Evolutionary conservation across 1,140 invertebrate species (phyloP).

Genomic region (Palaemon carinicauda): DNA sequence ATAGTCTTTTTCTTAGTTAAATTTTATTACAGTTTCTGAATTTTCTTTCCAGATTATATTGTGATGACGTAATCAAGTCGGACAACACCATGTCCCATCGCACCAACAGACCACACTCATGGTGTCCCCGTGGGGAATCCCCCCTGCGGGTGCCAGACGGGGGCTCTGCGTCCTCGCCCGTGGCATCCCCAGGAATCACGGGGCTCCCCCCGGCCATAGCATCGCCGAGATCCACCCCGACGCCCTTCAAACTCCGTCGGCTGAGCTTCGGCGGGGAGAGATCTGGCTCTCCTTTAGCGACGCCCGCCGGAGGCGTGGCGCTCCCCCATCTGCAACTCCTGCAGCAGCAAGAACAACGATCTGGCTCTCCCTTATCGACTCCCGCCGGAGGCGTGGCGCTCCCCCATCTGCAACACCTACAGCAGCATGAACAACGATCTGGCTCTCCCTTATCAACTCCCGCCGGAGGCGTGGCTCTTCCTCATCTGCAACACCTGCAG

Average conservation of each 20-base stretch:
- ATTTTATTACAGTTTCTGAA: too few relatives aligned
- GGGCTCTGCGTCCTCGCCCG: constrained; percentile 19
- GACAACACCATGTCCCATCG: constrained; percentile 21
- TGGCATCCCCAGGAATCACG: constrained; percentile 40
- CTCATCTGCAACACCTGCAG: constrained; percentile 30
- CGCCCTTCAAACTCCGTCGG: constrained; percentile 49
- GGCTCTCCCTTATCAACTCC: constrained; percentile 22
- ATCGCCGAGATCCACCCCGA: constrained; percentile 46
- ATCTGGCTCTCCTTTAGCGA: constrained; percentile 11
- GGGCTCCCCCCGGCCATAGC: constrained; percentile 44
- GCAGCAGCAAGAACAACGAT: constrained; percentile 9
- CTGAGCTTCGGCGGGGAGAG: constrained; percentile 36
- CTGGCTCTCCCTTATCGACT: constrained; percentile 17
- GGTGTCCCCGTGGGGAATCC: constrained; percentile 50
- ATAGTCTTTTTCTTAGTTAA: too few relatives aligned
- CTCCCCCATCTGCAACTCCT: constrained; percentile 26
- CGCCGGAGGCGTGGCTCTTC: constrained; percentile 12
- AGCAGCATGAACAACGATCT: constrained; percentile 5
- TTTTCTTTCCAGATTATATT: background rate
- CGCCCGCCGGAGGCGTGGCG: constrained; percentile 25
- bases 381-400: constrained; percentile 24
- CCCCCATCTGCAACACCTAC: constrained; percentile 27
- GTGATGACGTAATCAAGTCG: constrained; percentile 37
- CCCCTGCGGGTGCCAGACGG: constrained; percentile 42
- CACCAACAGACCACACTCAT: constrained; percentile 36